Evolutionary conservation across 2,113 vertebrate genomes (phyloP).

Genomic region (Neoarius graeffei): DNA sequence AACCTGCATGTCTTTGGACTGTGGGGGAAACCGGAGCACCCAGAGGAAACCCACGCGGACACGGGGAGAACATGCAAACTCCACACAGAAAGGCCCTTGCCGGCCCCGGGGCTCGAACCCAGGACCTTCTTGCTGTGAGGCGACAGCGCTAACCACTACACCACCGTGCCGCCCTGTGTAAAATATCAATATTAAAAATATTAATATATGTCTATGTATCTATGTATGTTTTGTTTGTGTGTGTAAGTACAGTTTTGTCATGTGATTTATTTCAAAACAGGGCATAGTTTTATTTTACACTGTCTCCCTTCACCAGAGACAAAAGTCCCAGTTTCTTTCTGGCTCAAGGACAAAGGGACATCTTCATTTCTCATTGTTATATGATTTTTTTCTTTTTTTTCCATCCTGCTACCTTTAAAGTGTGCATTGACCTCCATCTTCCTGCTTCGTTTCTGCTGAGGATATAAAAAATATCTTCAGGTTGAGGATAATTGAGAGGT

Average conservation of each 20-base stretch:
- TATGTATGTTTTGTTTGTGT: too few species aligned
- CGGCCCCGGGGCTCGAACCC: too few species aligned
- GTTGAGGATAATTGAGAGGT: background rate
- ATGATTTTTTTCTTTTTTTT: background rate
- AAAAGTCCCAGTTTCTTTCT: constrained; percentile 12
- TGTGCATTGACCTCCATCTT: background rate
- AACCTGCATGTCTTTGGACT: too few species aligned
- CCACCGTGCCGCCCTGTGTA: too few species aligned
- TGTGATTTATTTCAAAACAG: background rate
- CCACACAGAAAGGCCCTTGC: too few species aligned
- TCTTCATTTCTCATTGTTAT: background rate
- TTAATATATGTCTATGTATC: too few species aligned
- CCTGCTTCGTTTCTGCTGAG: background rate
- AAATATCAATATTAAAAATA: too few species aligned
- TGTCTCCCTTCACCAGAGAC: background rate
- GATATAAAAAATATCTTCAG: background rate
- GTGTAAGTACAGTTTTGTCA: background rate
- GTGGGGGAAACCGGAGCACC: too few species aligned
- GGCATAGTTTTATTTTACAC: background rate
- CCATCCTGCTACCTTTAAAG: background rate
- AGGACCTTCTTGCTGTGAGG: too few species aligned
- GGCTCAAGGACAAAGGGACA: background rate
- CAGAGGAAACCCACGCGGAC: too few species aligned
- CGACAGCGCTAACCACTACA: too few species aligned
- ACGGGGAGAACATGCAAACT: too few species aligned